Evolutionary conservation across 2,888 invertebrate genomes (phyloP).

Genomic region (Limenitis camilla): DNA sequence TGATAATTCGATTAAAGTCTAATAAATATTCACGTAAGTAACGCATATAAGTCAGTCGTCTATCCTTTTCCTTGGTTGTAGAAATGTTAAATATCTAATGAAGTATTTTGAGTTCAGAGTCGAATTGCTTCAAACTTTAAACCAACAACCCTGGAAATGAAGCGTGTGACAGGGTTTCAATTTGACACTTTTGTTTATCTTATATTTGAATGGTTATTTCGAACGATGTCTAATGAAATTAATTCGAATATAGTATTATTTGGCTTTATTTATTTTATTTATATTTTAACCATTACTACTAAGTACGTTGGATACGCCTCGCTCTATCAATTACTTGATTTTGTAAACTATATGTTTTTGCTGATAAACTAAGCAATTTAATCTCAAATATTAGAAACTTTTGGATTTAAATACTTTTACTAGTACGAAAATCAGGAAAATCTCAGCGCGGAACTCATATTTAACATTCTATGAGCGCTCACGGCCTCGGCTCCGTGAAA

Average conservation of each 20-base stretch:
- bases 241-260: too few species aligned
- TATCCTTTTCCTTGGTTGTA: neutral
- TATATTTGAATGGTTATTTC: neutral
- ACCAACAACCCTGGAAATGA: conserved; percentile 27
- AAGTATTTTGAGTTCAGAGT: conserved; percentile 2
- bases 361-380: too few species aligned
- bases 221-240: too few species aligned
- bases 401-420: neutral
- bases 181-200: conserved; percentile 53
- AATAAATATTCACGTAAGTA: too few species aligned
- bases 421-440: conserved; percentile 12
- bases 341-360: too few species aligned
- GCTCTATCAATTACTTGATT: neutral
- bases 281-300: too few species aligned
- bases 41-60: too few species aligned
- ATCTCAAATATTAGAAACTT: neutral
- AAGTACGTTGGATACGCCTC: too few species aligned
- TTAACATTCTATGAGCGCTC: conserved; percentile 24
- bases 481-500: conserved; percentile 15
- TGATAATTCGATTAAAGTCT: too few species aligned
- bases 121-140: conserved; percentile 37
- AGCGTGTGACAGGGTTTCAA: conserved; percentile 51
- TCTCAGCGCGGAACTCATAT: conserved; percentile 28
- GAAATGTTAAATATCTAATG: neutral
- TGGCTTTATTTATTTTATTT: too few species aligned